phyloP scores from a whole-genome alignment of 2,113 vertebrate genomes.

The Formicarius rufipectus region DNA sequence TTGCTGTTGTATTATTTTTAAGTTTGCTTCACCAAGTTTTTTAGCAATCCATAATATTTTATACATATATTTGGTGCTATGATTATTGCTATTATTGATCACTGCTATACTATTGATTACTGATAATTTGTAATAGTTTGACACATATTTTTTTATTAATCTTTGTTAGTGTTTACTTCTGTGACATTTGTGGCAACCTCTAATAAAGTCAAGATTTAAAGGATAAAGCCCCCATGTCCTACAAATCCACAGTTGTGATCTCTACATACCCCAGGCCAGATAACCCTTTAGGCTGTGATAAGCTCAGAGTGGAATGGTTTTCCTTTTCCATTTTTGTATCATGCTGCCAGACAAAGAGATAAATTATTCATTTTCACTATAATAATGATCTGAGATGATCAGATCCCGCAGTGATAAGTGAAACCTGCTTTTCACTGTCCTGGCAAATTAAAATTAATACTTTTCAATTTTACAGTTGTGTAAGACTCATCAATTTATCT shows the following conservation, averaged over 20 bases:
- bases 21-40: neutral
- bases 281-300: neutral
- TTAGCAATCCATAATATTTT: neutral
- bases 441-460: neutral
- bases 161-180: neutral
- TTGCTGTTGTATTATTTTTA: neutral
- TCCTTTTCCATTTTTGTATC: neutral
- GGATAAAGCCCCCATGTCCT: neutral
- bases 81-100: neutral
- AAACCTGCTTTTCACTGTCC: neutral
- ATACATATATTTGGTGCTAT: neutral
- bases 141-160: neutral
- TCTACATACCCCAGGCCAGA: neutral
- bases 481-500: neutral
- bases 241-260: fast-evolving
- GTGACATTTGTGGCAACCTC: neutral
- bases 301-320: neutral
- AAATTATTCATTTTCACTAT: neutral
- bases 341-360: neutral
- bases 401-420: neutral
- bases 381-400: neutral
- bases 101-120: neutral
- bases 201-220: neutral
- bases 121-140: neutral
- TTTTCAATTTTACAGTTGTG: neutral